Evolutionary conservation across 2,113 vertebrate species (phyloP), one percentile per base, ranked within the genome.

Genomic region (Channa maculata): DNA sequence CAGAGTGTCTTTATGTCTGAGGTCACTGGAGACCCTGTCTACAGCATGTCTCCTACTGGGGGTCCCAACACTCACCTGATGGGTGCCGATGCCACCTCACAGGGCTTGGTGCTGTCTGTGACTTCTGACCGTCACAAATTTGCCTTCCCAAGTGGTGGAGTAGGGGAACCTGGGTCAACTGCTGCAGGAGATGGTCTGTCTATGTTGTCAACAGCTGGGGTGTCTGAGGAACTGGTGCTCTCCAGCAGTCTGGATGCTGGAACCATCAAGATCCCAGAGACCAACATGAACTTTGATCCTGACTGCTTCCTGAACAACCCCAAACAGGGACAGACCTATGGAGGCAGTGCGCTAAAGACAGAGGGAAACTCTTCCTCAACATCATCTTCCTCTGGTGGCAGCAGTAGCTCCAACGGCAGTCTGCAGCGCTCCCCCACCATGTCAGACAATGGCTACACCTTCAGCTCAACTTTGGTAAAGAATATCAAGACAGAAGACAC

Each of bases 241-340:
- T 98, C 97, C 82, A 99, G 96, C 88, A 99, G 95, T 86, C 95
- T 99, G 6, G 98, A 99, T 37, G 90, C 95, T 65, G 93, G 94
- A 71, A 90, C 85, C 86, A 94, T 97, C 84, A 99, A 99, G 94
- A 96, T 99, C 60, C 96, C 97, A 37, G 98, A 99, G 88, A 95
- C 97, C 91, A 94, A 95, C 77, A 98, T 99, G 97, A 99, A 98
- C 94, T 99, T 99, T 88, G 98, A 99, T 91, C 98, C 98, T 0
- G 98, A 99, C 95, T 99, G 98, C 95, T 99, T 99, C 95, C 95
- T 99, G 84, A 99, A 99, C 89, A 99, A 99, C 84, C 98, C 98
- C 45, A 99, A 99, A 91, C 98, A 99, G 93, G 98, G 98, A 70
- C 98, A 99, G 94, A 99, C 98, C 3, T 99, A 99, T 3, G 98